Evolutionary conservation across 2,113 vertebrate species (phyloP).

Genomic region (Hippoglossus stenolepis): DNA sequence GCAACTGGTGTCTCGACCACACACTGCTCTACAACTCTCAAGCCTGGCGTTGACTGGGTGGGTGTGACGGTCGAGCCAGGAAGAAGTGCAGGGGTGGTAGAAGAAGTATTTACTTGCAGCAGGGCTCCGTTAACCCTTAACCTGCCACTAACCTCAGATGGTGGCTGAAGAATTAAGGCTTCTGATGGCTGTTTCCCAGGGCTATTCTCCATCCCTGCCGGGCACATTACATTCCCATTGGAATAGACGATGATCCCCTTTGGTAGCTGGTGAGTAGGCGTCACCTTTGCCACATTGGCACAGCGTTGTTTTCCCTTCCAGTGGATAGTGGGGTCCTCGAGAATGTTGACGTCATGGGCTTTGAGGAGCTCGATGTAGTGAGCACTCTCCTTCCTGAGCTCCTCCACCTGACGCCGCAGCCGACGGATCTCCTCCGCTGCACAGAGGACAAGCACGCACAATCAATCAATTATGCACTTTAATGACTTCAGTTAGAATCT

Average conservation of each 20-base stretch:
- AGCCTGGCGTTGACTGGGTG: constrained; percentile 78
- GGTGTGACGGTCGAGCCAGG: constrained; percentile 79
- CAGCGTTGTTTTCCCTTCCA: constrained; percentile 95
- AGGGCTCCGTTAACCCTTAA: constrained; percentile 86
- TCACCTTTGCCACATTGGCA: constrained; percentile 91
- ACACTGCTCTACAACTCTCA: constrained; percentile 82
- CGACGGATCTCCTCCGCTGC: constrained; percentile 95
- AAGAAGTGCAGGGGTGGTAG: constrained; percentile 80
- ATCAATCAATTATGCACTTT: not conserved
- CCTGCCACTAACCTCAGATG: constrained; percentile 85
- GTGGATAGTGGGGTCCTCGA: constrained; percentile 95
- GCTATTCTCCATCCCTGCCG: constrained; percentile 85
- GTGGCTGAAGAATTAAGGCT: constrained; percentile 87
- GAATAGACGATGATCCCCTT: constrained; percentile 96
- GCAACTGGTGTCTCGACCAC: constrained; percentile 63
- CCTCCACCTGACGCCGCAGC: constrained; percentile 91
- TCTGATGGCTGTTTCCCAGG: constrained; percentile 89
- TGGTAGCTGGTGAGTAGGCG: constrained; percentile 88
- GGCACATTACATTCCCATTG: constrained; percentile 86
- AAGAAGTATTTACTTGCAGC: constrained; percentile 82
- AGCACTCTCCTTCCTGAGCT: constrained; percentile 92
- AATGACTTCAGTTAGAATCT: not conserved
- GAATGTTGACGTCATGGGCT: constrained; percentile 94
- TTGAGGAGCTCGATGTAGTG: constrained; percentile 96
- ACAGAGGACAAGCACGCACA: constrained; percentile 58